Evolutionary conservation across 2,113 vertebrate genomes (phyloP).

Genomic region (Burhinus bistriatus): DNA sequence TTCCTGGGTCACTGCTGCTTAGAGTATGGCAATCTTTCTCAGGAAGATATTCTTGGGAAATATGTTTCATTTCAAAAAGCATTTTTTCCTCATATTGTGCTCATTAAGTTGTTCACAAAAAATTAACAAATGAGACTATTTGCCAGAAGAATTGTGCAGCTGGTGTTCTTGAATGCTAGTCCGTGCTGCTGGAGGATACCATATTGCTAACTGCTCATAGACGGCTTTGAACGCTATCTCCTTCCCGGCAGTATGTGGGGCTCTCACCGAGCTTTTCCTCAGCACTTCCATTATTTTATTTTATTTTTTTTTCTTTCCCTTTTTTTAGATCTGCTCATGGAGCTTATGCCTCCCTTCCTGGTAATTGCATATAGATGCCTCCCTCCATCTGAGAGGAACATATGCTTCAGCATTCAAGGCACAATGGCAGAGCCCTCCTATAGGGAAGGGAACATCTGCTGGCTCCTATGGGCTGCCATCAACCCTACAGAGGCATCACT

Average conservation of each 20-base stretch:
- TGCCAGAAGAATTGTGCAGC: not conserved
- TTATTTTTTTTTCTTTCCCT: rapidly evolving
- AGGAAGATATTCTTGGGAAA: not conserved
- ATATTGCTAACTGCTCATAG: not conserved
- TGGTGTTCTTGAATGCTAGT: not conserved
- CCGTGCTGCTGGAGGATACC: not conserved
- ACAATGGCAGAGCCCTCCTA: not conserved
- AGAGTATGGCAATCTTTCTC: not conserved
- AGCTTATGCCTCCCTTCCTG: not conserved
- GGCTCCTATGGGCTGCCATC: not conserved
- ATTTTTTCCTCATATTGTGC: not conserved
- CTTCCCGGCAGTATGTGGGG: not conserved
- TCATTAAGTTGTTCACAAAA: not conserved
- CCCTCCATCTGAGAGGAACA: not conserved
- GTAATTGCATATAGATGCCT: no score
- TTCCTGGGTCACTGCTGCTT: not conserved
- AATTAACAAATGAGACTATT: not conserved
- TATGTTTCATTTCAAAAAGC: not conserved
- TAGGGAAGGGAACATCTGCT: not conserved
- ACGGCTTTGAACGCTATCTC: not conserved
- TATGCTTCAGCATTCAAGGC: not conserved
- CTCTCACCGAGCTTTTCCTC: not conserved
- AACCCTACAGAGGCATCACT: not conserved
- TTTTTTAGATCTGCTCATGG: rapidly evolving
- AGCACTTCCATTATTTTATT: not conserved